phyloP scores from a whole-genome alignment of 2,797 vertebrate genomes.

The Ctenopoma multispine region DNA sequence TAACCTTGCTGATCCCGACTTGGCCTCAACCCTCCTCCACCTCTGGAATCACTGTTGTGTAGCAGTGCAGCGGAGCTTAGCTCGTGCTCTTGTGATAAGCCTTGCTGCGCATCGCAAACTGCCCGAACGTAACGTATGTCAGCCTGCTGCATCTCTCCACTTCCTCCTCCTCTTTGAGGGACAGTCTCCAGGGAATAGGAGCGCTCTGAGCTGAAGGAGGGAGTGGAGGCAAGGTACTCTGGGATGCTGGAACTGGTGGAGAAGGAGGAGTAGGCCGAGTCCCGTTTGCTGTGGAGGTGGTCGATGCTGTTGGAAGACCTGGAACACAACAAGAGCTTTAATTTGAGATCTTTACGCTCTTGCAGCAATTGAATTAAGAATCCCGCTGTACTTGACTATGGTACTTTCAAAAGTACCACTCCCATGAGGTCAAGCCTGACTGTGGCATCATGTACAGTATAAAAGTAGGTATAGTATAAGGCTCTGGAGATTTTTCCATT shows the following conservation, averaged over 20 bases:
- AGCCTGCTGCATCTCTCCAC: conserved; percentile 88
- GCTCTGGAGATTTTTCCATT: too few relatives aligned
- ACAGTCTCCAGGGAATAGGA: conserved; percentile 87
- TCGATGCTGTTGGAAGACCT: conserved; percentile 96
- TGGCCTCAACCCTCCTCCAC: not conserved
- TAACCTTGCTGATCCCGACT: conserved; percentile 61
- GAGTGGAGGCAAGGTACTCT: conserved; percentile 87
- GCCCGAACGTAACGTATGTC: conserved; percentile 89
- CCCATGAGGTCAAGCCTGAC: too few relatives aligned
- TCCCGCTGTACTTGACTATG: too few relatives aligned
- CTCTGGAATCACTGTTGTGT: conserved; percentile 46
- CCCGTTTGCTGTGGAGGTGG: conserved; percentile 95
- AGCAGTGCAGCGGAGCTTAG: conserved; percentile 76
- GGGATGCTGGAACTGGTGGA: conserved; percentile 95
- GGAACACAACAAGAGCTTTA: conserved; percentile 49
- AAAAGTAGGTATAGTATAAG: too few relatives aligned
- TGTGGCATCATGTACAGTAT: too few relatives aligned
- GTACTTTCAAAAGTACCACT: too few relatives aligned
- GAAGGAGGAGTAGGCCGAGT: conserved; percentile 97
- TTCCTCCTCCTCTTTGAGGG: conserved; percentile 76
- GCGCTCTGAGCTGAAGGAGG: conserved; percentile 83
- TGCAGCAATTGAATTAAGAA: not conserved
- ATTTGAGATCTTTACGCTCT: not conserved
- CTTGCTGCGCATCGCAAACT: conserved; percentile 86
- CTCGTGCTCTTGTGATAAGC: conserved; percentile 89